Conservation (phyloP, 2,888 invertebrate genomes). For the Ornithoptera alexandrae region DNA sequence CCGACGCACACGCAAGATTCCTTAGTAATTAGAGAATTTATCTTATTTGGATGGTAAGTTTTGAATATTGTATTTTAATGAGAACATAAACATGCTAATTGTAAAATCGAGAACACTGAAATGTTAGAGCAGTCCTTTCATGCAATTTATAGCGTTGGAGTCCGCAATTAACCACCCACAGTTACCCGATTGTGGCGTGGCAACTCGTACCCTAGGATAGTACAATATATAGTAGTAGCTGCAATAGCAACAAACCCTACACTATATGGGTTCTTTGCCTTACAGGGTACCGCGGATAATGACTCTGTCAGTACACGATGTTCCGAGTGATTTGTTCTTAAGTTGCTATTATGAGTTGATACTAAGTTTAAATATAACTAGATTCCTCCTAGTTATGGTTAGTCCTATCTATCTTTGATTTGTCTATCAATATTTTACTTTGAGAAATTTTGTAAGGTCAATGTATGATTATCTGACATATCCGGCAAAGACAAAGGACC, state of each 20-base stretch:
- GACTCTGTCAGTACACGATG: slow-evolving; percentile 20
- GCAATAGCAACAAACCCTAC: slow-evolving; percentile 11
- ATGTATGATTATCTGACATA: neutral
- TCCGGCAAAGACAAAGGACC: neutral
- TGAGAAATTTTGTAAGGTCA: neutral
- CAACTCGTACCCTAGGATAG: slow-evolving; percentile 7
- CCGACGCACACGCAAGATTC: neutral
- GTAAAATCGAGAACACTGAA: neutral
- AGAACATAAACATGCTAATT: neutral
- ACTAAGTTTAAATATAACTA: neutral
- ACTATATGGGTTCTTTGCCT: slow-evolving; percentile 18
- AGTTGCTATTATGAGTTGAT: slow-evolving; percentile 2
- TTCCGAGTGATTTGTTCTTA: slow-evolving; percentile 17
- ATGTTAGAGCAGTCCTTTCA: slow-evolving; percentile 7
- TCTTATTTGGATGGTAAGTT: neutral
- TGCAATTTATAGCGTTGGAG: slow-evolving; percentile 13
- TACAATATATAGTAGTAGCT: slow-evolving; percentile 16
- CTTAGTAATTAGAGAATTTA: neutral
- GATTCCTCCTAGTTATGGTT: neutral
- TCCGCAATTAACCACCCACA: slow-evolving; percentile 24
- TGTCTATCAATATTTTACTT: neutral
- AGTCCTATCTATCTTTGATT: neutral
- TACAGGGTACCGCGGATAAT: slow-evolving; percentile 15
- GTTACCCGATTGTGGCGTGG: slow-evolving; percentile 20
- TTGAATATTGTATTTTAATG: neutral